These are phyloP conservation scores for Drosophila antonietae DNA, from an alignment of 2,888 invertebrate genomes.

Conservation along the genomic window DNA sequence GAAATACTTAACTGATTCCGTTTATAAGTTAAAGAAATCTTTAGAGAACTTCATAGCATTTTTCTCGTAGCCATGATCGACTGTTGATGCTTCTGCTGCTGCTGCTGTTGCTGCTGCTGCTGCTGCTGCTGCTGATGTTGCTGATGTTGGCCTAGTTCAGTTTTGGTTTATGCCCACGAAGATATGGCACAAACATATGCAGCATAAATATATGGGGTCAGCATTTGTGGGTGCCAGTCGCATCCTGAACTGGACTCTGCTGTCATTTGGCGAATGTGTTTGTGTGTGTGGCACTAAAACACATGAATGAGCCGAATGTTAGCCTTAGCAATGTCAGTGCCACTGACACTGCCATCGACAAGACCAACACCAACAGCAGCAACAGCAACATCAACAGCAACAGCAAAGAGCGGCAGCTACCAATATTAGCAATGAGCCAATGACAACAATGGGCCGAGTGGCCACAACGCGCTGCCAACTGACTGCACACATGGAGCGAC, in stretches of 20 bases:
- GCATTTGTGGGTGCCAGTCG: slow-evolving; percentile 33
- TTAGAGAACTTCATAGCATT: not conserved
- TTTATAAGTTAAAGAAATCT: too few species aligned
- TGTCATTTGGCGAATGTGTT: slow-evolving; percentile 17
- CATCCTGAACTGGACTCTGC: slow-evolving; percentile 56
- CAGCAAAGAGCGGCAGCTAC: slow-evolving; percentile 54
- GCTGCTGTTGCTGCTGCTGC: not conserved
- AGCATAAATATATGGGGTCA: slow-evolving; percentile 69
- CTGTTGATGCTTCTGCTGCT: too few species aligned
- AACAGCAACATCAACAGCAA: slow-evolving; percentile 13
- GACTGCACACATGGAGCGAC: slow-evolving; percentile 44
- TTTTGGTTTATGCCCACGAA: slow-evolving; percentile 72
- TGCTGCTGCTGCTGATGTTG: slow-evolving; percentile 30
- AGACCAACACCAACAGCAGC: slow-evolving; percentile 21
- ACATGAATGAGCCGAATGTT: slow-evolving; percentile 71
- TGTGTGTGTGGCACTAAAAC: slow-evolving; percentile 69
- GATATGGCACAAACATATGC: slow-evolving; percentile 77
- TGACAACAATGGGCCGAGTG: slow-evolving; percentile 71
- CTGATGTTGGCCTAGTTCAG: slow-evolving; percentile 63
- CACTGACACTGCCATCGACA: slow-evolving; percentile 65
- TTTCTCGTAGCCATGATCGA: slow-evolving; percentile 30
- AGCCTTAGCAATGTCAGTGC: slow-evolving; percentile 57
- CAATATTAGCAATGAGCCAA: slow-evolving; percentile 77
- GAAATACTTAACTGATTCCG: not conserved
- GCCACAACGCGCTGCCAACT: slow-evolving; percentile 62